Evolutionary conservation across 1,140 invertebrate species (phyloP).

Genomic region (Agrilus planipennis): DNA sequence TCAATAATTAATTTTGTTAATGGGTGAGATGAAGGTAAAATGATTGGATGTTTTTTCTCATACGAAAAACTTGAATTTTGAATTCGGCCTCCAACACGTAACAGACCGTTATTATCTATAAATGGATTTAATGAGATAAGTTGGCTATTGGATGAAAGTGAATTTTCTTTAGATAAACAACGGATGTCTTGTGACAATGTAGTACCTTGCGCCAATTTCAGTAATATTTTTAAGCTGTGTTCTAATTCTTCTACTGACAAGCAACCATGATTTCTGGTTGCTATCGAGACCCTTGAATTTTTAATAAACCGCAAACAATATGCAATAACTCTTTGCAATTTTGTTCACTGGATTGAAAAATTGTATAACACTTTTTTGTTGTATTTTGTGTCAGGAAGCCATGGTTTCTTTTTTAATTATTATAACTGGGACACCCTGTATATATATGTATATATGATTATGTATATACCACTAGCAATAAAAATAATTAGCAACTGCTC

Average conservation of each 20-base stretch:
- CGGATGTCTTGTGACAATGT: not conserved
- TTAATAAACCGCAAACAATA: too few relatives aligned
- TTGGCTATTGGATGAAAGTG: not conserved
- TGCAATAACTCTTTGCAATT: too few relatives aligned
- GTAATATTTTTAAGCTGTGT: not conserved
- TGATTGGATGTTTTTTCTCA: conserved; percentile 4
- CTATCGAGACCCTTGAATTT: too few relatives aligned
- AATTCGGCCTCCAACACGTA: conserved; percentile 2
- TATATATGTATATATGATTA: too few relatives aligned
- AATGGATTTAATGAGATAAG: not conserved
- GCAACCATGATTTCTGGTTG: too few relatives aligned
- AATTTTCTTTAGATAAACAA: not conserved
- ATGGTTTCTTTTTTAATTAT: too few relatives aligned
- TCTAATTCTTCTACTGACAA: not conserved
- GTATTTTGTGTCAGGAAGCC: too few relatives aligned
- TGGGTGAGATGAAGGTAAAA: not conserved
- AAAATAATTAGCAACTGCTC: too few relatives aligned
- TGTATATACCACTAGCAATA: too few relatives aligned
- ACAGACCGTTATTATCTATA: not conserved
- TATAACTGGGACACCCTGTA: too few relatives aligned
- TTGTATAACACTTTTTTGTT: too few relatives aligned
- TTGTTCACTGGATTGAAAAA: too few relatives aligned
- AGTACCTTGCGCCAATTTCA: not conserved
- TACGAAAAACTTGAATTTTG: not conserved
- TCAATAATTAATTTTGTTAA: conserved; percentile 1